A percentile compares a stretch with the other conserved stretches of the same genome.
These are phyloP conservation scores for Drosophila ogumai DNA, from an alignment of 1,140 invertebrate species.

Conservation along the genomic window DNA sequence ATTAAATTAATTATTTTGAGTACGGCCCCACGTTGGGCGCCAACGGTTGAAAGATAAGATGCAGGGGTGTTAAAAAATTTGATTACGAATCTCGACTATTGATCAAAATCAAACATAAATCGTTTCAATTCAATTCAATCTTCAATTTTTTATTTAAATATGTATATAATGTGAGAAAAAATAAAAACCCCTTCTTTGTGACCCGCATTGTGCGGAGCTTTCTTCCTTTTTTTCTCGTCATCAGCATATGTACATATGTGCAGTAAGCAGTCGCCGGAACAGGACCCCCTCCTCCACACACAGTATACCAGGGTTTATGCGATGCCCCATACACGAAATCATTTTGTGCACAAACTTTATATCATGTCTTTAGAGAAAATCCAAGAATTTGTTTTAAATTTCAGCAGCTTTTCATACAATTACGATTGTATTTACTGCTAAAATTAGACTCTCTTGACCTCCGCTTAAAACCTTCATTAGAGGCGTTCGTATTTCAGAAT, in stretches of 20 bases:
- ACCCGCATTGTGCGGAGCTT: conserved; percentile 4
- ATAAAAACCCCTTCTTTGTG: not conserved
- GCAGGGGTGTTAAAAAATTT: too few relatives aligned
- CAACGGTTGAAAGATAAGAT: not conserved
- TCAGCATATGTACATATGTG: conserved; percentile 41
- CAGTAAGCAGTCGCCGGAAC: conserved; percentile 30
- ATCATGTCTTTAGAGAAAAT: not conserved
- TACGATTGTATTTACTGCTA: too few relatives aligned
- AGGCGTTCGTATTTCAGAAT: not conserved
- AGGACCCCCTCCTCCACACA: not conserved
- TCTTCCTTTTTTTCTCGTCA: conserved; percentile 10
- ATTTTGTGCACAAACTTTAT: not conserved
- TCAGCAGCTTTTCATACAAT: too few relatives aligned
- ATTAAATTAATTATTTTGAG: not conserved
- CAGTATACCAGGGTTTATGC: conserved; percentile 3
- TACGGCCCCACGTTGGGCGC: not conserved
- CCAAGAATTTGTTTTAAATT: not conserved
- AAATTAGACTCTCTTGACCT: not conserved
- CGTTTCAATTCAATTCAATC: not conserved
- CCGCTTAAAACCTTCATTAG: not conserved
- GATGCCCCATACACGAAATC: not conserved
- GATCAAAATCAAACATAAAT: not conserved
- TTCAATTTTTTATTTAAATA: not conserved
- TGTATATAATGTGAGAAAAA: not conserved
- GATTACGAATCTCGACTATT: not conserved